Evolutionary conservation across 2,888 invertebrate species (phyloP), one percentile per base, ranked within the genome.

Genomic region (Acholoe squamosa): DNA sequence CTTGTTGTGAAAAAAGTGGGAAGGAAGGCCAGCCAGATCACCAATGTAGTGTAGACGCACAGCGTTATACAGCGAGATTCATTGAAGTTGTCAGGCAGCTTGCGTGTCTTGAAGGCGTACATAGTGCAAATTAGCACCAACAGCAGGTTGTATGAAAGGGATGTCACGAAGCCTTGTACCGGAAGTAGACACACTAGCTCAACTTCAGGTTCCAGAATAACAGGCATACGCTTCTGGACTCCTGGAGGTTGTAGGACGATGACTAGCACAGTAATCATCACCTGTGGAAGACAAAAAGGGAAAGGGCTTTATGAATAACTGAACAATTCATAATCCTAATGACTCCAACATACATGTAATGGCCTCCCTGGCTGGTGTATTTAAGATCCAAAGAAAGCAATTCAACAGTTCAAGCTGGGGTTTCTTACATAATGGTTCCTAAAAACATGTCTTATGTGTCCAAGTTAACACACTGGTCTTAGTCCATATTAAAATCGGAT

Each of bases 11-110:
- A 93, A 90, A 94, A 94, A 51, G 94, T 93, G 31, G 94, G 94
- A 22, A 94, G 90, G 92, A 94, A 94, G 51, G 93, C 94, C 22
- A 93, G 80, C 94, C 94, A 94, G 84, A 94, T 93, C 61, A 94
- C 92, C 34, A 94, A 90, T 0, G 94, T 94, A 16, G 94, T 94
- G 93, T 93, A 94, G 33, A 94, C 94, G 84, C 94, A 94, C 92
- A 94, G 92, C 19, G 93, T 92, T 80, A 94, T 94, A 91, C 94
- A 94, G 76, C 93, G 92, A 0, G 94, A 93, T 89, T 94, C 94
- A 92, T 94, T 94, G 92, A 93, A 94, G 91, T 94, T 94, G 91
- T 94, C 93, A 12, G 94, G 94, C 25, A 94, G 91, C 31, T 89
- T 91, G 3, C 94, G 91, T 12, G 94, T 93, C 84, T 92, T 93